These are phyloP conservation scores for Campylomormyrus numenius DNA, from an alignment of 2,113 vertebrate species.

Conservation along the genomic window DNA sequence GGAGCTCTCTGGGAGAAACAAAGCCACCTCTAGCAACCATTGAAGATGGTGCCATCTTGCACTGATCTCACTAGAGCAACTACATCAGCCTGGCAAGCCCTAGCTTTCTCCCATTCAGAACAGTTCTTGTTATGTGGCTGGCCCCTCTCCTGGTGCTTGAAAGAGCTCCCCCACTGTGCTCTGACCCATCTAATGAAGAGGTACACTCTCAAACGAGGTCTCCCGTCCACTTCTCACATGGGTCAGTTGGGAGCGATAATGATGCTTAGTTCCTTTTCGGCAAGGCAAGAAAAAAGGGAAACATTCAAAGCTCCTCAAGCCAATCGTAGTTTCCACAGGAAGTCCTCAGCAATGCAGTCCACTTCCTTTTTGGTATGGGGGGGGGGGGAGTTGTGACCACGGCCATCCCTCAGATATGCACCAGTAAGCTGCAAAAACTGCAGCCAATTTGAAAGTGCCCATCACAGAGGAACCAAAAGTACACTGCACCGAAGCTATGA, in stretches of 20 bases:
- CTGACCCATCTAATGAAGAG: neutral
- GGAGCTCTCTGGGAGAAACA: neutral
- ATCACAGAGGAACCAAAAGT: neutral
- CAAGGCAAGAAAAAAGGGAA: neutral
- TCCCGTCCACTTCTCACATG: neutral
- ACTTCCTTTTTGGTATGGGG: constrained; percentile 59
- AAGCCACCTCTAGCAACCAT: neutral
- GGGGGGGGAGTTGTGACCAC: neutral
- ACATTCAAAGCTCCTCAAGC: constrained; percentile 6
- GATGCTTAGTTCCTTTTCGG: neutral
- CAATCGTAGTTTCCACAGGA: constrained; percentile 62
- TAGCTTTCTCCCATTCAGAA: neutral
- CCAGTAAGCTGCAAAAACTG: neutral
- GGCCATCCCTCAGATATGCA: neutral
- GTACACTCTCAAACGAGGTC: neutral
- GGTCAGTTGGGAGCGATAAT: neutral
- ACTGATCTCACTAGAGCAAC: neutral
- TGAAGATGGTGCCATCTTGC: neutral
- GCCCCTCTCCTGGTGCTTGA: neutral
- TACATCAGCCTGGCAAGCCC: neutral
- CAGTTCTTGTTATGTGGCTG: neutral
- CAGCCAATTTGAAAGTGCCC: neutral
- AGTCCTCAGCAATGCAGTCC: constrained; percentile 51
- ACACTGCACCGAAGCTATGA: neutral
- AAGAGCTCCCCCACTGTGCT: neutral